Evolutionary conservation across 2,888 invertebrate species (phyloP).

Genomic region (Mesorhabditis belari): DNA sequence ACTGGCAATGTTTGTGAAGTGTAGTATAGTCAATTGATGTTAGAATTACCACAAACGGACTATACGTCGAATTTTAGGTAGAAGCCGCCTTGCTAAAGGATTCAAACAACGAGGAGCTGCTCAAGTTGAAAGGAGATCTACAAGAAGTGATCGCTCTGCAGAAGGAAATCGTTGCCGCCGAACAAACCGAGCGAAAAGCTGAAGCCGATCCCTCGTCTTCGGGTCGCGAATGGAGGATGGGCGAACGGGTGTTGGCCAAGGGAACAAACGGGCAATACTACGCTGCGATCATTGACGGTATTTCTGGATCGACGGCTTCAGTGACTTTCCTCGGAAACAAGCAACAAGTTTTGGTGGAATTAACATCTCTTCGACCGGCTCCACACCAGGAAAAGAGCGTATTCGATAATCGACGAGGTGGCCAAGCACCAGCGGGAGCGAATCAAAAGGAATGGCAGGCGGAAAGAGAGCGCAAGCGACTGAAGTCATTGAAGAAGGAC

Average conservation of each 20-base stretch:
- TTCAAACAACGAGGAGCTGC: slow-evolving; percentile 81
- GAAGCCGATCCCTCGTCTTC: too few relatives aligned
- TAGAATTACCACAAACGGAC: too few relatives aligned
- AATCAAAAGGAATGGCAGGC: too few relatives aligned
- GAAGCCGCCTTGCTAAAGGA: slow-evolving; percentile 91
- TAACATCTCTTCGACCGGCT: slow-evolving; percentile 24
- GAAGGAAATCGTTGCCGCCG: too few relatives aligned
- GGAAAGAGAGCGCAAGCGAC: slow-evolving; percentile 55
- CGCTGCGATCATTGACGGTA: slow-evolving; percentile 79
- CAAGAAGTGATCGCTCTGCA: slow-evolving; percentile 85
- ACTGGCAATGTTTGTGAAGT: too few relatives aligned
- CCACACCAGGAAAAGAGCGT: slow-evolving; percentile 41
- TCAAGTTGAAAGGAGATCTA: slow-evolving; percentile 84
- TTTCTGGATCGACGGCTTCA: slow-evolving; percentile 73
- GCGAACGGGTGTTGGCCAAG: slow-evolving; percentile 82
- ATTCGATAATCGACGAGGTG: slow-evolving; percentile 49
- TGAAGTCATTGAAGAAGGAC: slow-evolving; percentile 88
- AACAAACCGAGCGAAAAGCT: too few relatives aligned
- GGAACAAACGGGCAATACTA: slow-evolving; percentile 89
- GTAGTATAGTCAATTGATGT: too few relatives aligned
- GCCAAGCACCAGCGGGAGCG: too few relatives aligned
- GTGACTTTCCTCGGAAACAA: slow-evolving; percentile 69
- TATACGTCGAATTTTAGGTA: too few relatives aligned
- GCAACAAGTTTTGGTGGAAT: slow-evolving; percentile 22
- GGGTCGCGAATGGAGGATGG: too few relatives aligned